A percentile compares a stretch with the other conserved stretches of the same genome.
Conservation (phyloP, 2,113 vertebrate genomes). For the Shinisaurus crocodilurus region DNA sequence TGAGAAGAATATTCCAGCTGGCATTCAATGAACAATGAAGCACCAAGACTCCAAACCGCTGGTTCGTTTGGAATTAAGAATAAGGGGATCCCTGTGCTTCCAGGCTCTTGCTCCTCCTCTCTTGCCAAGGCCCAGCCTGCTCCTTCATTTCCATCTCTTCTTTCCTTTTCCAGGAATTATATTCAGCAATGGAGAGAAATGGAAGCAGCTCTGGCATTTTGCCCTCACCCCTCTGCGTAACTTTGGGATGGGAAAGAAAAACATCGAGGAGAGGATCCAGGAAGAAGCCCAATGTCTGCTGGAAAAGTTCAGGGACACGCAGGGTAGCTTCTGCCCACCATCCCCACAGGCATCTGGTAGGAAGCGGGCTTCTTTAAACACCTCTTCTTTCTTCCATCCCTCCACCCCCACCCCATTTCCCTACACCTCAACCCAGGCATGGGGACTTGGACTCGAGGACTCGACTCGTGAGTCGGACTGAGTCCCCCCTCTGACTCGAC, state of each 20-base stretch:
- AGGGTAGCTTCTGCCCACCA: constrained; percentile 58
- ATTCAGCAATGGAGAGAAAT: constrained; percentile 66
- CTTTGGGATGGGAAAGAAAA: constrained; percentile 75
- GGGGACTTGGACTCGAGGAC: too few relatives aligned
- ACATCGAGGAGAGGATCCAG: constrained; percentile 71
- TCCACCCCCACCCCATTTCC: too few relatives aligned
- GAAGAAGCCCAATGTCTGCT: constrained; percentile 68
- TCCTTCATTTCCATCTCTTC: too few relatives aligned
- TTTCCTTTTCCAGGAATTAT: constrained; percentile 44
- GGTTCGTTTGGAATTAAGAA: too few relatives aligned
- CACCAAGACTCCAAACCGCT: too few relatives aligned
- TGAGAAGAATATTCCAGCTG: too few relatives aligned
- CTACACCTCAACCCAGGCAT: too few relatives aligned
- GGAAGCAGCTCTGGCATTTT: constrained; percentile 72
- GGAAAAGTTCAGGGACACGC: constrained; percentile 55
- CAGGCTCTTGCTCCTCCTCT: neutral
- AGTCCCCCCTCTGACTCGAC: too few relatives aligned
- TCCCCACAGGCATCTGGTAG: neutral
- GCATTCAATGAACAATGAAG: too few relatives aligned
- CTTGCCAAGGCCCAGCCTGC: too few relatives aligned
- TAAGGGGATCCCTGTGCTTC: neutral
- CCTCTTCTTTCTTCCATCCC: neutral
- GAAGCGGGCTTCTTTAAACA: fast-evolving
- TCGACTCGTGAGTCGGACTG: too few relatives aligned
- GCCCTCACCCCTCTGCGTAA: constrained; percentile 68